These are phyloP conservation scores for Daktulosphaira vitifoliae DNA, from an alignment of 1,140 invertebrate genomes.

Conservation along the genomic window DNA sequence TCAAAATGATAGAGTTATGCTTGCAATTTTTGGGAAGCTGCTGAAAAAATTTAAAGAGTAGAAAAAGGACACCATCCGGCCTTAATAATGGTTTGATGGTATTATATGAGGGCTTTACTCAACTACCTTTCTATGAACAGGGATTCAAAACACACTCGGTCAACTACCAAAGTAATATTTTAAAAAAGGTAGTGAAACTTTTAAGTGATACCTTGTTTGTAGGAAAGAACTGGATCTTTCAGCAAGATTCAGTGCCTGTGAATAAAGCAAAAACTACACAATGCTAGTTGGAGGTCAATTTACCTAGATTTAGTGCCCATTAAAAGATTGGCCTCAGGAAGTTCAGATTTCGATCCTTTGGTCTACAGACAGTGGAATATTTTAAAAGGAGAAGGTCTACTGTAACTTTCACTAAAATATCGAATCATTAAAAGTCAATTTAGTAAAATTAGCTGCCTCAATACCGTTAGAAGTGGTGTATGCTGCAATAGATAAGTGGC, in stretches of 20 bases:
- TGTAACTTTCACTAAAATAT: background rate
- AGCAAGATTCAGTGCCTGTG: background rate
- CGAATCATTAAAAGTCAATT: background rate
- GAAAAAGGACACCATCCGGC: background rate
- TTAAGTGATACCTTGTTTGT: conserved; percentile 8
- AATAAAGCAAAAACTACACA: background rate
- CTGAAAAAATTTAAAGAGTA: background rate
- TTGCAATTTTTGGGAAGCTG: background rate
- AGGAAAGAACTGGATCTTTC: background rate
- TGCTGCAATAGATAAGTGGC: background rate
- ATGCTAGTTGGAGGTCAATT: background rate
- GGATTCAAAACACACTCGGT: background rate
- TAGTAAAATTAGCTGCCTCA: background rate
- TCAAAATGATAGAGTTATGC: background rate
- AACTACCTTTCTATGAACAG: background rate
- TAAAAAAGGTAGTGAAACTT: background rate
- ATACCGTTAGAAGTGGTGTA: background rate
- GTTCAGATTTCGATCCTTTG: too few relatives aligned
- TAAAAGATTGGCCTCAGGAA: background rate
- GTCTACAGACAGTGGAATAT: background rate
- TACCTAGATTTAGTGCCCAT: background rate
- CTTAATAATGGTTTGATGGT: conserved; percentile 6
- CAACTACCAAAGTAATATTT: background rate
- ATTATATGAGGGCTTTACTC: background rate
- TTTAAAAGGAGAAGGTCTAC: background rate